These are phyloP conservation scores for Anthoptus insignis DNA, from an alignment of 2,888 invertebrate species.

Conservation along the genomic window DNA sequence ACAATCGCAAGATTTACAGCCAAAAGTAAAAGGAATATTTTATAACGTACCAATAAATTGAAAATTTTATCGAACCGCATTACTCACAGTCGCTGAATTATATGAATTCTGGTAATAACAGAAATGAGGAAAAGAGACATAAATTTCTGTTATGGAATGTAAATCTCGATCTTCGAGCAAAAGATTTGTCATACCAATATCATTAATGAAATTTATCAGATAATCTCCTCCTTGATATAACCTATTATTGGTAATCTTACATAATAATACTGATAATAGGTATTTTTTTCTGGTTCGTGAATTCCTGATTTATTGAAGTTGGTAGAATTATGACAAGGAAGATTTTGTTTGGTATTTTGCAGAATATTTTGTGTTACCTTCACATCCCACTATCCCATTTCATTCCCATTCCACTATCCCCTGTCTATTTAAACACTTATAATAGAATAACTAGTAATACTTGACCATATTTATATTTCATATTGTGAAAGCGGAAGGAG, in stretches of 20 bases:
- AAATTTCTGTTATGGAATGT: conserved; percentile 55
- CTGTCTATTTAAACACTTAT: neutral
- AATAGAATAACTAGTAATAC: neutral
- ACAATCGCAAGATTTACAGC: conserved; percentile 1
- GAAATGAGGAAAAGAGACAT: conserved; percentile 47
- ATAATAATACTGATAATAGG: neutral
- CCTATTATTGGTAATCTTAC: conserved; percentile 15
- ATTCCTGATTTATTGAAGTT: neutral
- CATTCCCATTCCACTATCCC: neutral
- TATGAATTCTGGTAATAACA: conserved; percentile 42
- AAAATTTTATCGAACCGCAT: conserved; percentile 25
- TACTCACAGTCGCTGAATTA: conserved; percentile 36
- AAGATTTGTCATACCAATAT: conserved; percentile 48
- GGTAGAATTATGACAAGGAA: neutral
- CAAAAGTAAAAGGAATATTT: conserved; percentile 1
- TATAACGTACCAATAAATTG: conserved; percentile 22
- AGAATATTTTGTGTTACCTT: neutral
- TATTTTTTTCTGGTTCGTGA: conserved; percentile 8
- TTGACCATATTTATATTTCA: too few relatives aligned
- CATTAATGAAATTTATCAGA: conserved; percentile 42
- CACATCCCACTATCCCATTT: neutral
- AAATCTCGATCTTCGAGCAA: conserved; percentile 53
- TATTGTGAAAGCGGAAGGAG: too few relatives aligned
- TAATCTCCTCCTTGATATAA: conserved; percentile 27
- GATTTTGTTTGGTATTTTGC: neutral